phyloP scores from a whole-genome alignment of 2,797 vertebrate species.

The Gephyroberyx darwinii region DNA sequence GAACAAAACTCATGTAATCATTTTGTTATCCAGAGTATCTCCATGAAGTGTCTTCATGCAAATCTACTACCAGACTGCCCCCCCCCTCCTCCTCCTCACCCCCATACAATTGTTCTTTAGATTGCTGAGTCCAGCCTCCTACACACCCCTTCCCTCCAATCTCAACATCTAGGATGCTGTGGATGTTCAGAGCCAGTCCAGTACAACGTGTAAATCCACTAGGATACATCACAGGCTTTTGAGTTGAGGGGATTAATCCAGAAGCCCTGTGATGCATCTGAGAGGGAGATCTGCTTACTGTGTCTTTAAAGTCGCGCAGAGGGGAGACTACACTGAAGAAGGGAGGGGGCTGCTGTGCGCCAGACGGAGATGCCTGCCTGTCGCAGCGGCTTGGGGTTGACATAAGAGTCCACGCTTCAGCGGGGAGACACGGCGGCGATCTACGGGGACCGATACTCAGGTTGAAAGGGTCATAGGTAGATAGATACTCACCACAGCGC shows the following conservation, averaged over 20 bases:
- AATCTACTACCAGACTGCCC: not conserved
- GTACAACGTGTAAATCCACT: conserved; percentile 1
- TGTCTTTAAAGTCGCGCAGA: conserved; percentile 81
- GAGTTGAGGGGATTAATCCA: conserved; percentile 51
- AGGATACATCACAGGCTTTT: conserved; percentile 36
- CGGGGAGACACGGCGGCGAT: conserved; percentile 47
- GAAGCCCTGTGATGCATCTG: conserved; percentile 45
- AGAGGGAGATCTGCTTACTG: conserved; percentile 63
- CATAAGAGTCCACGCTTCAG: conserved; percentile 68
- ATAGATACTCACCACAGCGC: conserved; percentile 35
- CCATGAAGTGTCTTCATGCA: not conserved
- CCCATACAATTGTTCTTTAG: not conserved
- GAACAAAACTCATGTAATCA: no score
- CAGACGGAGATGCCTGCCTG: conserved; percentile 75
- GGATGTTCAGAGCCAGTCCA: not conserved
- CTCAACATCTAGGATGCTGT: not conserved
- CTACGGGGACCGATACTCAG: conserved; percentile 18
- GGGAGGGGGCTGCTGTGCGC: conserved; percentile 79
- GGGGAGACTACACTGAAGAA: conserved; percentile 69
- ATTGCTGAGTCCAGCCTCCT: not conserved
- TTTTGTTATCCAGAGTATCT: not conserved
- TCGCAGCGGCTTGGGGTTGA: conserved; percentile 70
- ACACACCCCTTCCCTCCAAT: not conserved
- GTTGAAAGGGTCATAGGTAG: conserved; percentile 29
- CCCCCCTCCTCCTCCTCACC: not conserved